Evolutionary conservation across 1,140 invertebrate species (phyloP).

Genomic region (Diprion similis): DNA sequence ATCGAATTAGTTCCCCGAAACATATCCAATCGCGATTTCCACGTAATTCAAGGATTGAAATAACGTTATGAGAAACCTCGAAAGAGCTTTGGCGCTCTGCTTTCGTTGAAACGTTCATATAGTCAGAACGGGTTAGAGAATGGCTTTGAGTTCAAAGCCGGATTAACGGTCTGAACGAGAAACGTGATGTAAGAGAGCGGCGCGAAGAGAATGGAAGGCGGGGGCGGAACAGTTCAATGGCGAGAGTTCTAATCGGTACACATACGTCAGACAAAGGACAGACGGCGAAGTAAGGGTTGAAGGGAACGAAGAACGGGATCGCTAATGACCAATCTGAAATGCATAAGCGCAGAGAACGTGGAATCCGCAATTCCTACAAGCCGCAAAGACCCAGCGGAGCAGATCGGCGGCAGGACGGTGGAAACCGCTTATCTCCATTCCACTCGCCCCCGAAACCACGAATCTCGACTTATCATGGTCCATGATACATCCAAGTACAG

Average conservation of each 20-base stretch:
- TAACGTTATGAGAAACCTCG: too few relatives aligned
- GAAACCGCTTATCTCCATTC: not conserved
- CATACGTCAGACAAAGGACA: not conserved
- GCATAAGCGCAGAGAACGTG: slow-evolving; percentile 1
- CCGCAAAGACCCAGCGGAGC: not conserved
- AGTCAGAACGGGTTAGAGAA: too few relatives aligned
- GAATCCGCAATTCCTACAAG: not conserved
- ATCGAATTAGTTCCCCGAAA: too few relatives aligned
- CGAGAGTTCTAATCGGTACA: not conserved
- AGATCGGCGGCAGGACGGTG: not conserved
- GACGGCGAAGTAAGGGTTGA: not conserved
- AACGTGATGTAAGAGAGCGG: too few relatives aligned
- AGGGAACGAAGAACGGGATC: not conserved
- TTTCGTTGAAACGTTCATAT: too few relatives aligned
- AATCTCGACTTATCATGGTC: not conserved
- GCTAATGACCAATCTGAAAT: slow-evolving; percentile 5
- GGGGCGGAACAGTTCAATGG: not conserved
- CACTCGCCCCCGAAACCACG: not conserved
- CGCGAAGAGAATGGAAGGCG: too few relatives aligned
- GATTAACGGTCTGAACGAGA: too few relatives aligned
- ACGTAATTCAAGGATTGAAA: too few relatives aligned
- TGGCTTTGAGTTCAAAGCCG: too few relatives aligned
- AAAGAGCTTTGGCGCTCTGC: too few relatives aligned
- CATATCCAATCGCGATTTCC: too few relatives aligned
- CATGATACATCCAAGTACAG: not conserved